A percentile compares a stretch with the other conserved stretches of the same genome.
Evolutionary conservation across 2,888 invertebrate species (phyloP).

Genomic region (Aricia artaxerxes): DNA sequence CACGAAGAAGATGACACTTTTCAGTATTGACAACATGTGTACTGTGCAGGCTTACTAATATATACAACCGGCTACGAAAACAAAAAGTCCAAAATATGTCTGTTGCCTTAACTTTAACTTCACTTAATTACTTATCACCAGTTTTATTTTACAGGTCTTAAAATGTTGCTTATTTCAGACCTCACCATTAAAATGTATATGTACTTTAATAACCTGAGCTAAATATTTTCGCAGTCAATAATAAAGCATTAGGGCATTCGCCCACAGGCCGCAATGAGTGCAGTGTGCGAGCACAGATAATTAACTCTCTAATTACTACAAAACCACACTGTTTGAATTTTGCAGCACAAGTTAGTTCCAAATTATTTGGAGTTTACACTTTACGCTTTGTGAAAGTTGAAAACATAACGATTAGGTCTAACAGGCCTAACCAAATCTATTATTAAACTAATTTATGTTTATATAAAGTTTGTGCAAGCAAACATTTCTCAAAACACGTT

Average conservation of each 20-base stretch:
- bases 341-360: not conserved
- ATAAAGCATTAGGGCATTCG: conserved; percentile 7
- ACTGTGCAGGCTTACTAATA: no score
- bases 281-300: not conserved
- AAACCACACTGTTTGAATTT: conserved; percentile 27
- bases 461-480: not conserved
- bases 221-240: not conserved
- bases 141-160: not conserved
- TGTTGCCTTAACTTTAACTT: no score
- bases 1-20: no score
- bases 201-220: not conserved
- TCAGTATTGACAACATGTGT: no score
- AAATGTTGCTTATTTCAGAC: not conserved
- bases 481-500: not conserved
- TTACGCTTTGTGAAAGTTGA: conserved; percentile 10
- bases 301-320: conserved; percentile 14
- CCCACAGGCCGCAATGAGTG: not conserved
- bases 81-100: no score
- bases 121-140: no score
- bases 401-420: not conserved
- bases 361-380: conserved; percentile 3
- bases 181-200: no score
- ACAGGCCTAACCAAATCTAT: not conserved
- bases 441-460: not conserved
- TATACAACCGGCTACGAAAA: no score